Base-by-base conservation (phyloP, 2,113 vertebrate species). In the Campylomormyrus numenius region DNA sequence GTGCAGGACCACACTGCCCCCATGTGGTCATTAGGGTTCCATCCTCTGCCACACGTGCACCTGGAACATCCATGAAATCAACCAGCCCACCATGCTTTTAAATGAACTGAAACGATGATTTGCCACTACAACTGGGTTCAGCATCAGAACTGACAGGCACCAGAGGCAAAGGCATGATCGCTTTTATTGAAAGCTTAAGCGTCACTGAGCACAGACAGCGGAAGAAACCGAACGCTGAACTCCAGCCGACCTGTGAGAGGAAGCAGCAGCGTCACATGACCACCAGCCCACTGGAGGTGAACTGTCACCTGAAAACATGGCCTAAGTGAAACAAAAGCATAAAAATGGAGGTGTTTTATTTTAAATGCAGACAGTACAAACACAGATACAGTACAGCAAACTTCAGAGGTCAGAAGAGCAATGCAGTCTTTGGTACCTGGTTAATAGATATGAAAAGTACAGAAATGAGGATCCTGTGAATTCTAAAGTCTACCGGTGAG, bases 401-500 rank as follows among this genome's bases (percentile, higher is more conserved):
- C 89, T 48, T 70, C 42, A 92, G 86, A 91, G 49, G 46, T 87
- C 83, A 31, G 56, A 91, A 91, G 35, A 89, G 56, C 90, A 92
- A 93, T 91, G 91, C 70, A 46, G 89, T 95, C 94, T 95, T 95
- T 95, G 95, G 94, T 94, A 95, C 91, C 91, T 92, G 93, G 91
- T 91, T 83, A 91, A 91, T 85, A 88, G 31, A 5, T 31, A 9
- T 85, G 45, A 52, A 31, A 87, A 87, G 24, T 13, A 87, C 46
- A 62, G 66, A 70, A 49, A 46, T 17, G 58, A 70, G 53, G 42
- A 42, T 42, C 10, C 9, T 70, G 35, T 88, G 56, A 46, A 45
- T 42, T n/a, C 42, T 45, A 45, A 48, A 92, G 89, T 49, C 19
- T 70, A 58, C 77, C 85, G 89, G 49, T 35, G 49, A 45, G 53